These are phyloP conservation scores for Reticulitermes speratus DNA, from an alignment of 1,140 invertebrate genomes.

Conservation along the genomic window DNA sequence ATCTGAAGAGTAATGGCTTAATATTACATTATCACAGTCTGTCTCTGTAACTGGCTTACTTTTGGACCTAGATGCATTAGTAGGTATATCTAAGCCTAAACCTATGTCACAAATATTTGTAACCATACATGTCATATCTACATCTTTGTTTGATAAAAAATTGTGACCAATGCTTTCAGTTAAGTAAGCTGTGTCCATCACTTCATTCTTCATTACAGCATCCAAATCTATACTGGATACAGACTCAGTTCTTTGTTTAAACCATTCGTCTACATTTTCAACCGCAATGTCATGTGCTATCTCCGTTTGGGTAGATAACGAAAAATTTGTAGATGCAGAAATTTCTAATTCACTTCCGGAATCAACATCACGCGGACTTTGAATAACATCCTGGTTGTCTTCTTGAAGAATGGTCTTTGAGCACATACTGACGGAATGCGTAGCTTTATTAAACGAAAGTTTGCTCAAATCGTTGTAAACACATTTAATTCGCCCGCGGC, in stretches of 20 bases:
- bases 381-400: slow-evolving; percentile 21
- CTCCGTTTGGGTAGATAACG: slow-evolving; percentile 20
- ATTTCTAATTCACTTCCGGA: slow-evolving; percentile 23
- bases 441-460: slow-evolving; percentile 4
- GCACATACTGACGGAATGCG: slow-evolving; percentile 18
- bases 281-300: slow-evolving; percentile 36
- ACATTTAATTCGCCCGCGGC: slow-evolving; percentile 40
- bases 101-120: slow-evolving; percentile 29
- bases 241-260: slow-evolving; percentile 44
- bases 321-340: slow-evolving; percentile 22
- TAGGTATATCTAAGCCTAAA: slow-evolving; percentile 27
- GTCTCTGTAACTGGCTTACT: slow-evolving; percentile 12
- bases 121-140: slow-evolving; percentile 26
- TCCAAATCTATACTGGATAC: slow-evolving; percentile 45
- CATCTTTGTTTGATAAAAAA: slow-evolving; percentile 40
- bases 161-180: slow-evolving; percentile 40
- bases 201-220: slow-evolving; percentile 31
- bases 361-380: slow-evolving; percentile 24
- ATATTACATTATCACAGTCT: slow-evolving; percentile 1
- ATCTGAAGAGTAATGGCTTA: slow-evolving; percentile 10
- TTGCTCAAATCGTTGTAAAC: not conserved
- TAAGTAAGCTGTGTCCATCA: slow-evolving; percentile 33
- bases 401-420: slow-evolving; percentile 21
- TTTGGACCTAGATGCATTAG: slow-evolving; percentile 22
- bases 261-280: slow-evolving; percentile 47